These are phyloP conservation scores for Zoanthus solanderi DNA, from an alignment of 92 coral and sea anemone genomes.

Conservation along the genomic window DNA sequence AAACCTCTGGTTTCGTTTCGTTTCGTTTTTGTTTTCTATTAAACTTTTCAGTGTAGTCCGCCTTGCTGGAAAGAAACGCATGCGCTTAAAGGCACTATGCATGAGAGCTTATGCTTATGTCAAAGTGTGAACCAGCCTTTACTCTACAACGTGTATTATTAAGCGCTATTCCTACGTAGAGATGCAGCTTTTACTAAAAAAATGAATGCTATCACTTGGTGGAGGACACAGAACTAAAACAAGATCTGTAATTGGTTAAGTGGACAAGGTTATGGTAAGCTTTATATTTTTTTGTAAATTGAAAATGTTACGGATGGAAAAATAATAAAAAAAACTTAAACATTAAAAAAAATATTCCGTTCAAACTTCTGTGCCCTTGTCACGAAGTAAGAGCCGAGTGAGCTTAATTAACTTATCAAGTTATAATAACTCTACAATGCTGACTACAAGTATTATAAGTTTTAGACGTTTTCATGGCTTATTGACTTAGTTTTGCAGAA, in stretches of 20 bases:
- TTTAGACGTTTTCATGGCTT: constrained; percentile 33
- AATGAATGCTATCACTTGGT: neutral
- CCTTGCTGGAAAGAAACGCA: no score
- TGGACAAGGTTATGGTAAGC: neutral
- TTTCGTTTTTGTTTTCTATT: no score
- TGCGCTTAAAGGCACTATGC: no score
- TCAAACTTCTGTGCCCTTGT: neutral
- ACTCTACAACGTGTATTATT: neutral
- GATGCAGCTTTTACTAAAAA: neutral
- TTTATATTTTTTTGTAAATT: no score
- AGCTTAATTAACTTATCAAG: neutral
- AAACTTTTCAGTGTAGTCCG: no score
- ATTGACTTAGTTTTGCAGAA: constrained; percentile 27
- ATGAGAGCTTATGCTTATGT: neutral
- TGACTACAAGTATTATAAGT: no score
- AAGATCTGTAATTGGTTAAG: neutral
- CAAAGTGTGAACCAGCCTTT: neutral
- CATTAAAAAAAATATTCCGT: neutral
- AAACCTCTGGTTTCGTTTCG: no score
- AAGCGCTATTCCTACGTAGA: neutral
- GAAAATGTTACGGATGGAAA: no score
- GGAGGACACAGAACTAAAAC: neutral
- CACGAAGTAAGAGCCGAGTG: neutral
- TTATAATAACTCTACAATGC: no score
- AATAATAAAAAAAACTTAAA: no score